Percentiles rank a stretch among this genome's conserved stretches.
phyloP scores from a whole-genome alignment of 2,888 invertebrate species.

The Corbicula japonica region DNA sequence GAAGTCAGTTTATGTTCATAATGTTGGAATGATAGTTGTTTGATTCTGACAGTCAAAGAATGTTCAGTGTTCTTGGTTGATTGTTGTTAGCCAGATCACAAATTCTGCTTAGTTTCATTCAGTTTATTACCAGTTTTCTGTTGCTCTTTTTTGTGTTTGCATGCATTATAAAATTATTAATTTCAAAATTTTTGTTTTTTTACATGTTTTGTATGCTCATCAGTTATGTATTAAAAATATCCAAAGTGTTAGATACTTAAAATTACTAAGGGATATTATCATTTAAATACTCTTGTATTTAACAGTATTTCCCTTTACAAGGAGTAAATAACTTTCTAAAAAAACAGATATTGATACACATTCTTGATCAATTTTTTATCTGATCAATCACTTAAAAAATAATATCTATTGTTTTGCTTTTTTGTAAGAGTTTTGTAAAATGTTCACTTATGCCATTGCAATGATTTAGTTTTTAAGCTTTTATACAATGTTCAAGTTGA shows the following conservation, averaged over 20 bases:
- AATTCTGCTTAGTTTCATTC: too few species aligned
- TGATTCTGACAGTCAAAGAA: too few species aligned
- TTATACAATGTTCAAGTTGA: background rate
- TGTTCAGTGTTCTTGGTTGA: background rate
- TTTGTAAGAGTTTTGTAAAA: background rate
- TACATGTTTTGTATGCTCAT: background rate
- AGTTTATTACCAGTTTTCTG: too few species aligned
- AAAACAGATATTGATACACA: background rate
- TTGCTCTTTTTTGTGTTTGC: too few species aligned
- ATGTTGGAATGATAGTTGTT: background rate
- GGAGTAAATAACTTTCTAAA: background rate
- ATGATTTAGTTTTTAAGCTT: constrained; percentile 8
- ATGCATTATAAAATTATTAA: background rate
- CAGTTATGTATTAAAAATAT: constrained; percentile 1
- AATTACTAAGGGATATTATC: constrained; percentile 6
- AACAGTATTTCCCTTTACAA: background rate
- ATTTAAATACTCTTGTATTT: constrained; percentile 2
- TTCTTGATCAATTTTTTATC: constrained; percentile 2
- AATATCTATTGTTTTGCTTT: constrained; percentile 1
- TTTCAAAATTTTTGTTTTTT: background rate
- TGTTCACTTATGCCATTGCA: constrained; percentile 1
- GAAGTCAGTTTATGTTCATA: constrained; percentile 27
- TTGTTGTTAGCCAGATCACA: background rate
- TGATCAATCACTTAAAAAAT: background rate
- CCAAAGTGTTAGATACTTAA: constrained; percentile 1